Evolutionary conservation across 2,797 vertebrate species (phyloP), one percentile per base, ranked within the genome.

Genomic region (Tamandua tetradactyla): DNA sequence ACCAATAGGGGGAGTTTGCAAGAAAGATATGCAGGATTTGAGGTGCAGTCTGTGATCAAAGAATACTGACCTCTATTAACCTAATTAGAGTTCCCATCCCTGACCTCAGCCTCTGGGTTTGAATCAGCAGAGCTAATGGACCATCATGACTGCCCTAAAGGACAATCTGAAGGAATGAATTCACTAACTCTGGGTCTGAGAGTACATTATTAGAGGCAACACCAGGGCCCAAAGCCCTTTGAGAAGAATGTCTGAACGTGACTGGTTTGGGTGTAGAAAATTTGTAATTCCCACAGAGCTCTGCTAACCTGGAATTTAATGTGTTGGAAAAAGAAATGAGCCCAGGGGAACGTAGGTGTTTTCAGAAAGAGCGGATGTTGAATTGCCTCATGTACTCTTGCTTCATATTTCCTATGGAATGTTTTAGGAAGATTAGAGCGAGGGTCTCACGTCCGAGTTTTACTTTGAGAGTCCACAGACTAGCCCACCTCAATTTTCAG

Each of bases 51-150:
- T 74, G 22, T 83, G 13, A 75, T n/a, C 40, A 42, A 81, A 66
- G 74, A 92, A 57, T 49, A 62, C 61, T 79, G 84, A 86, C 30
- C 69, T 87, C 44, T 79, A 68, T 59, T 93, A 74, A 82, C n/a
- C 75, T 87, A 44, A 66, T 40, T 68, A 64, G 55, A 40, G 64
- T 91, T 82, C 66, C 10, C 15, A 82, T 8, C 30, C 59, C 32
- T 14, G 23, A 62, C 72, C 32, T 30, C 52, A 64, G 23, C 64
- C 81, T 86, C 35, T 42, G 11, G 3, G 22, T 92, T 92, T 62
- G 55, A 86, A 71, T 52, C 35, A 40, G 12, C 17, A 59, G 62
- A 89, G 66, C 40, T 42, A 49, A 2, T 25, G 32, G 30, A 27
- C n/a, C 35, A 17, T 84, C 78, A 57, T 17, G 62, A 20, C 13